Evolutionary conservation across 2,797 vertebrate species (phyloP).

Genomic region (Limnodromus scolopaceus): DNA sequence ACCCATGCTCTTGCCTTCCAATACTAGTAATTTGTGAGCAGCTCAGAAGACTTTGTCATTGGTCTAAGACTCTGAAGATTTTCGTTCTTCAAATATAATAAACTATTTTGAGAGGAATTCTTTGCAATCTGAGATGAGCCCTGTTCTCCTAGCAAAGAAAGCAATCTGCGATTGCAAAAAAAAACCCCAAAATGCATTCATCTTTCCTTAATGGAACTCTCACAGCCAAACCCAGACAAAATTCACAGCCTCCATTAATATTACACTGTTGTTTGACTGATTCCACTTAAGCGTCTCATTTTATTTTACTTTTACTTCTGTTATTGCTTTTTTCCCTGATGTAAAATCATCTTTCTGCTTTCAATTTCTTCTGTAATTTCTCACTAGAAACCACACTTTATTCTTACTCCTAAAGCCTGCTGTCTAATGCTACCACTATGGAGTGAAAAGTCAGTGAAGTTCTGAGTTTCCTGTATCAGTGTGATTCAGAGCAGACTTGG

Average conservation of each 20-base stretch:
- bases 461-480: not conserved
- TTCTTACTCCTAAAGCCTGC: not conserved
- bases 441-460: not conserved
- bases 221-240: not conserved
- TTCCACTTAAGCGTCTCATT: not conserved
- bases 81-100: not conserved
- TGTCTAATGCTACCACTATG: not conserved
- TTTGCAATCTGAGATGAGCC: not conserved
- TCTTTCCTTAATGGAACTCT: not conserved
- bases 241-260: not conserved
- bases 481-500: not conserved
- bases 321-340: not conserved
- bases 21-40: not conserved
- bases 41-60: not conserved
- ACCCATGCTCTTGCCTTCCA: not conserved
- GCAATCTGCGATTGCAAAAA: not conserved
- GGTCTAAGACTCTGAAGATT: not conserved
- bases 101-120: not conserved
- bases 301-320: conserved; percentile 11
- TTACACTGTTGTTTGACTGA: not conserved
- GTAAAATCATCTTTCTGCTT: not conserved
- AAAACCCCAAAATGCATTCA: not conserved
- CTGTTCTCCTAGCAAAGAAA: not conserved
- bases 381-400: not conserved
- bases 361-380: conserved; percentile 2